These are phyloP conservation scores for Muraenolepis orangiensis DNA, from an alignment of 2,797 vertebrate species.

Conservation along the genomic window DNA sequence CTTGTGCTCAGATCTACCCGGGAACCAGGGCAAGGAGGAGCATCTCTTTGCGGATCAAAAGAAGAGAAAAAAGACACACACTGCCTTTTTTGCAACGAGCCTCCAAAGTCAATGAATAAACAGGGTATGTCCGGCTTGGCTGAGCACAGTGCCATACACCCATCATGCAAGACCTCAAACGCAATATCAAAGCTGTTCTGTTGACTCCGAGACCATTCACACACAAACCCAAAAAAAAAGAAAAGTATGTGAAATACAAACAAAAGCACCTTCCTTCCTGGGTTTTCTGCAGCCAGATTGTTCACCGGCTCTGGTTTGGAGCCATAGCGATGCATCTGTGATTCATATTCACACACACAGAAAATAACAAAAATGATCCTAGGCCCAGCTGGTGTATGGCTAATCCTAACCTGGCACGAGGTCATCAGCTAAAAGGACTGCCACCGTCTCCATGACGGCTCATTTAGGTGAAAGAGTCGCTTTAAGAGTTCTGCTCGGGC, in stretches of 20 bases:
- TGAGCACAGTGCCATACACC: background rate
- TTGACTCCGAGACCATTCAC: background rate
- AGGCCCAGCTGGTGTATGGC: constrained; percentile 29
- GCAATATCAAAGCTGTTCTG: background rate
- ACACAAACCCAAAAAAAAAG: no score
- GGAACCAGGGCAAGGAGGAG: background rate
- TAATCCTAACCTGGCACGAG: constrained; percentile 39
- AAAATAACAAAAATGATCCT: background rate
- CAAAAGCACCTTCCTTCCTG: background rate
- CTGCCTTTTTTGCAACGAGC: background rate
- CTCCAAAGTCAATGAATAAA: background rate
- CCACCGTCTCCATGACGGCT: constrained; percentile 43
- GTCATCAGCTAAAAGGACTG: constrained; percentile 36
- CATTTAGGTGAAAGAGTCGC: constrained; percentile 49
- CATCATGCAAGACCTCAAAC: background rate
- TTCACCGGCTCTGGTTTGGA: background rate
- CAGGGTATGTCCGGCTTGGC: background rate
- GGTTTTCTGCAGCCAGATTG: background rate
- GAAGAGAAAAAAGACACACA: background rate
- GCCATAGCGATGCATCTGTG: background rate
- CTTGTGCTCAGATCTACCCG: background rate
- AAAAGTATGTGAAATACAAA: background rate
- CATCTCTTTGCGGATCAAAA: background rate
- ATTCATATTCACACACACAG: background rate
- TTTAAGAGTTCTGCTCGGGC: constrained; percentile 45